Percentiles rank a stretch among this genome's conserved stretches.
These are phyloP conservation scores for Columba livia DNA, from an alignment of 2,113 vertebrate species.

Conservation along the genomic window DNA sequence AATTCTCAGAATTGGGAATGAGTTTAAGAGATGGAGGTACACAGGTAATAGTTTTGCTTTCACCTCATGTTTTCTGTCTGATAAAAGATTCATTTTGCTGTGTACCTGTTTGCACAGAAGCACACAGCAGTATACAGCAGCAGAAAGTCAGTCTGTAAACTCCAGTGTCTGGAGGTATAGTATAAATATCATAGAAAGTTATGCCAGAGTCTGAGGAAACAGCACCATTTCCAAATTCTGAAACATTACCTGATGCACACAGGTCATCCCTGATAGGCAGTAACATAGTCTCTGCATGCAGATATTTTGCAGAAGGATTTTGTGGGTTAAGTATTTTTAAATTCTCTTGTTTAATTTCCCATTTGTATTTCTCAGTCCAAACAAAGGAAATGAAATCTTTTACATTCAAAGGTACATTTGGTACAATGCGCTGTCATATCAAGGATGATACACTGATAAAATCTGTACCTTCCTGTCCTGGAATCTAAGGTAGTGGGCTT, in stretches of 20 bases:
- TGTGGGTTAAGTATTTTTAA: neutral
- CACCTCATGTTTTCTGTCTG: neutral
- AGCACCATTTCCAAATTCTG: neutral
- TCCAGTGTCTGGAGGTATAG: no score
- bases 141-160: neutral
- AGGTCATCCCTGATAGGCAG: neutral
- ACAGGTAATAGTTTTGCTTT: neutral
- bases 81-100: neutral
- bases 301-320: neutral
- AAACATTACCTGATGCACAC: neutral
- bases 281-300: neutral
- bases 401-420: neutral
- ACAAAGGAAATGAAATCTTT: neutral
- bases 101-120: neutral
- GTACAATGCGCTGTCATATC: fast-evolving
- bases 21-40: neutral
- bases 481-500: neutral
- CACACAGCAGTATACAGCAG: neutral
- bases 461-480: neutral
- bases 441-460: fast-evolving
- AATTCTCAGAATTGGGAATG: neutral
- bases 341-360: neutral
- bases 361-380: neutral
- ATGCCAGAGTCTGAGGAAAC: neutral
- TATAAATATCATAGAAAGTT: neutral